Conservation (phyloP, 2,113 vertebrate genomes). For the Bubo blakistoni region DNA sequence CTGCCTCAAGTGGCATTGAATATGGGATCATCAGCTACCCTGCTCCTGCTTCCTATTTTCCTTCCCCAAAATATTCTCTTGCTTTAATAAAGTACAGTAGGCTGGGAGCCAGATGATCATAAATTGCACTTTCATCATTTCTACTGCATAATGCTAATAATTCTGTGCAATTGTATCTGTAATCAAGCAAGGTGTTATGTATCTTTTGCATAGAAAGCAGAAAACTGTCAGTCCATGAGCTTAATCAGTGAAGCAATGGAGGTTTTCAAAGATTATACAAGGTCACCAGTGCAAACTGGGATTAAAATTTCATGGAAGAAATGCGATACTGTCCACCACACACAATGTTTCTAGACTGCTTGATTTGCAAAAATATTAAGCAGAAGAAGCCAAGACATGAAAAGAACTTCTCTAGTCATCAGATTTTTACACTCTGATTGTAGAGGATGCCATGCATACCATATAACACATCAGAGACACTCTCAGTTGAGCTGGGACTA, state of each 20-base stretch:
- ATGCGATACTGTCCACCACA: not conserved
- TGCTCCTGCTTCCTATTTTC: not conserved
- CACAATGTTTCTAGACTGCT: not conserved
- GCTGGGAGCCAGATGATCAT: slow-evolving; percentile 5
- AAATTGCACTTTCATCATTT: slow-evolving; percentile 36
- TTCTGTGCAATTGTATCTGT: slow-evolving; percentile 25
- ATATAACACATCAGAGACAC: not conserved
- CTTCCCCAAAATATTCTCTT: not conserved
- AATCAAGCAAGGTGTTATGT: slow-evolving; percentile 42
- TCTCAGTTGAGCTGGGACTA: not conserved
- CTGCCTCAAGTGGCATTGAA: not conserved
- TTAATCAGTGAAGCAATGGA: not conserved
- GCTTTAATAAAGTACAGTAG: not conserved
- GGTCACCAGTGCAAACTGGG: not conserved
- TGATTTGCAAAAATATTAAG: not conserved
- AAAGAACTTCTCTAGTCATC: not conserved
- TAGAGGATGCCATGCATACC: not conserved
- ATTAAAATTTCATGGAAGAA: not conserved
- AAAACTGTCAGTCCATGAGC: slow-evolving; percentile 21
- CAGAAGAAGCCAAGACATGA: not conserved
- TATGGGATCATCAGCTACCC: not conserved
- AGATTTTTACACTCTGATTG: not conserved
- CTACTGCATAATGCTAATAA: slow-evolving; percentile 43
- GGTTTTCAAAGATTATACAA: slow-evolving; percentile 6
- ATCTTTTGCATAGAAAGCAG: slow-evolving; percentile 38